These are phyloP conservation scores for Peromyscus melanophrys DNA, from an alignment of 2,797 vertebrate species.

Conservation along the genomic window DNA sequence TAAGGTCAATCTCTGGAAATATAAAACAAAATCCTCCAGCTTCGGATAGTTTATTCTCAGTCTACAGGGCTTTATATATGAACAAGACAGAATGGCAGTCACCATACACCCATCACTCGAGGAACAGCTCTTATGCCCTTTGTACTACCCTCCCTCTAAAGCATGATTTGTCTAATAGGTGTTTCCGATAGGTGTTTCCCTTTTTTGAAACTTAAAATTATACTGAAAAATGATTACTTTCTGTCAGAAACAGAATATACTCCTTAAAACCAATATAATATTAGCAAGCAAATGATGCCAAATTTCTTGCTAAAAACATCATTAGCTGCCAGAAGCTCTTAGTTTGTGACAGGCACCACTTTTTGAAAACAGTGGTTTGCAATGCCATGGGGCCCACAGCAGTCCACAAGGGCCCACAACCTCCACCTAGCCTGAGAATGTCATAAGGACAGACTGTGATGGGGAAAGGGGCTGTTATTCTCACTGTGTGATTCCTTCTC, in stretches of 20 bases:
- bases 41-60: neutral
- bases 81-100: neutral
- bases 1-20: neutral
- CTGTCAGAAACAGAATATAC: constrained; percentile 55
- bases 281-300: neutral
- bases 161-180: neutral
- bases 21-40: constrained; percentile 22
- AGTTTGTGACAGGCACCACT: neutral
- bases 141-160: neutral
- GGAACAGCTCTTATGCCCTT: neutral
- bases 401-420: neutral
- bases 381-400: neutral
- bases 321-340: neutral
- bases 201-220: constrained; percentile 58
- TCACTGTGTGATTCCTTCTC: neutral
- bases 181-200: constrained; percentile 47
- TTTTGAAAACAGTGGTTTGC: neutral
- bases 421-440: neutral
- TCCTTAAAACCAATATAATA: neutral
- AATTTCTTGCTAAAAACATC: constrained; percentile 9
- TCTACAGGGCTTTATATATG: neutral
- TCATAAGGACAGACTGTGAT: neutral
- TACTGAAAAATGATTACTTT: constrained; percentile 42
- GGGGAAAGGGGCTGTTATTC: neutral
- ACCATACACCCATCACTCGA: neutral